A percentile compares a stretch with the other conserved stretches of the same genome.
phyloP scores from a whole-genome alignment of 2,113 vertebrate species.

The Paramisgurnus dabryanus region DNA sequence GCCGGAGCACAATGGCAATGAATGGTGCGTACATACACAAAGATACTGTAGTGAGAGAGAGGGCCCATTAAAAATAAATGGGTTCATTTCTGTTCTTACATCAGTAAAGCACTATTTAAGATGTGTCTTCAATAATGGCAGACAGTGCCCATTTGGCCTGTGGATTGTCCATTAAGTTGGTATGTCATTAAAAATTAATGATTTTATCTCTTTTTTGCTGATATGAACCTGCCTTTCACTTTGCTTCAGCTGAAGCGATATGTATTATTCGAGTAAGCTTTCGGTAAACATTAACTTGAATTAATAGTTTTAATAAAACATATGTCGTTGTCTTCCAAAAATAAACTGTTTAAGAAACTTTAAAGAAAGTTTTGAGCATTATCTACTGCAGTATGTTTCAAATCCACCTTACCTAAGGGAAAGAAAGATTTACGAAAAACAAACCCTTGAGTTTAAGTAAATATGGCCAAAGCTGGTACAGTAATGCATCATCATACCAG shows the following conservation, averaged over 20 bases:
- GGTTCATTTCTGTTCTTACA: conserved; percentile 63
- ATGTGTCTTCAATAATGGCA: conserved; percentile 40
- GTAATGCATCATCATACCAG: conserved; percentile 13
- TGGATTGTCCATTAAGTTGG: conserved; percentile 55
- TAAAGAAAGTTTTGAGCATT: background rate
- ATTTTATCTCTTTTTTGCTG: conserved; percentile 49
- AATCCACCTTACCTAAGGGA: background rate
- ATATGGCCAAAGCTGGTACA: background rate
- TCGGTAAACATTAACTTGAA: too few species aligned
- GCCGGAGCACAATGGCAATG: conserved; percentile 54
- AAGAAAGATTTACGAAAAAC: background rate
- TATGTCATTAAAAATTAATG: conserved; percentile 49
- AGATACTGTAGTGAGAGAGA: conserved; percentile 19
- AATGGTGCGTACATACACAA: conserved; percentile 61
- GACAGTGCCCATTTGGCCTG: conserved; percentile 57
- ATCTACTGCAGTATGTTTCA: background rate
- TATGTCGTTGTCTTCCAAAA: background rate
- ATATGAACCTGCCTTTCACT: conserved; percentile 28
- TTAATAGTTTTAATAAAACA: too few species aligned
- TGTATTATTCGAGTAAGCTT: background rate
- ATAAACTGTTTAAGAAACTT: background rate
- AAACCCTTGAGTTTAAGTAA: background rate
- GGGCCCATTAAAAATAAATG: conserved; percentile 70
- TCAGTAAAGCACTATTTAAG: conserved; percentile 69
- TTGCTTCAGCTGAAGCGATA: background rate